Evolutionary conservation across 2,888 invertebrate species (phyloP).

Genomic region (Troilus luridus): DNA sequence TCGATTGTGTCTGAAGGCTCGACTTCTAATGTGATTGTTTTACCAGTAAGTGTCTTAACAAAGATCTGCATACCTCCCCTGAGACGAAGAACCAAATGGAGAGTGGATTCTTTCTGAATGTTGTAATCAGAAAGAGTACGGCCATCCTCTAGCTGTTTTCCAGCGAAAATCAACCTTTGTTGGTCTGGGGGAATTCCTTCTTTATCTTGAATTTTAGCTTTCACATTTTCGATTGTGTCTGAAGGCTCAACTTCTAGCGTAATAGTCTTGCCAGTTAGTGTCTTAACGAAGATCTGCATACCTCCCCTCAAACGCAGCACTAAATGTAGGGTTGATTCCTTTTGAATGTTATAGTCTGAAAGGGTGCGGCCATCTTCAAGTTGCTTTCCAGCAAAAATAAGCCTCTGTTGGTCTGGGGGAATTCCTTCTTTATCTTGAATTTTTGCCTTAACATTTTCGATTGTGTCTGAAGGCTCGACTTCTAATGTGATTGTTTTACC

Average conservation of each 20-base stretch:
- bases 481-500: conserved; percentile 71
- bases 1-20: conserved; percentile 77
- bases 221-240: conserved; percentile 74
- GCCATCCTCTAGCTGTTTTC: conserved; percentile 75
- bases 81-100: conserved; percentile 71
- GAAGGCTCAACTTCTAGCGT: conserved; percentile 72
- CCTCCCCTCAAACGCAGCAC: conserved; percentile 73
- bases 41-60: conserved; percentile 72
- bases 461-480: conserved; percentile 75
- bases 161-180: conserved; percentile 73
- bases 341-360: conserved; percentile 76
- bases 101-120: conserved; percentile 73
- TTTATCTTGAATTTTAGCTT: conserved; percentile 71
- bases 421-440: conserved; percentile 76
- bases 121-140: conserved; percentile 74
- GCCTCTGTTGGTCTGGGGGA: conserved; percentile 75
- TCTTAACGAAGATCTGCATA: conserved; percentile 76
- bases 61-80: conserved; percentile 76
- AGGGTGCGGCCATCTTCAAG: conserved; percentile 74
- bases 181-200: conserved; percentile 70
- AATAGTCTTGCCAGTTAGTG: conserved; percentile 73
- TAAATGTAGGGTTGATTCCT: conserved; percentile 73
- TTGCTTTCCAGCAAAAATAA: conserved; percentile 75
- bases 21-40: conserved; percentile 71
- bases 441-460: conserved; percentile 75